Conservation (phyloP, 2,797 vertebrate species). For the Naso thynnoides region DNA sequence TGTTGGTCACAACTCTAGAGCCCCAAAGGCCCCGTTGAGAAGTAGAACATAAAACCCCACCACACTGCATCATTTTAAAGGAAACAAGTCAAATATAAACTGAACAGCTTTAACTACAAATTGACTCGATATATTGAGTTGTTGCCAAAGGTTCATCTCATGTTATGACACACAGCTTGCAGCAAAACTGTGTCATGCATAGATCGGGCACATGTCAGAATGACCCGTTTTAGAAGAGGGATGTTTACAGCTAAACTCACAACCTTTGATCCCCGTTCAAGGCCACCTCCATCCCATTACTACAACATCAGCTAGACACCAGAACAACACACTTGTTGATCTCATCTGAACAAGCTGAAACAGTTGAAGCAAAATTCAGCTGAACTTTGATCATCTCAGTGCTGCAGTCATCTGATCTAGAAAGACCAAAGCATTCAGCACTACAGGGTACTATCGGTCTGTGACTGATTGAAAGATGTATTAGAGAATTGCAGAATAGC, state of each 20-base stretch:
- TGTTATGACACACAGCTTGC: neutral
- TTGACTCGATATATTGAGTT: too few species aligned
- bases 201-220: neutral
- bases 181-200: neutral
- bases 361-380: neutral
- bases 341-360: neutral
- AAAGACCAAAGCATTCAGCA: too few species aligned
- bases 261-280: constrained; percentile 39
- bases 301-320: constrained; percentile 11
- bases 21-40: neutral
- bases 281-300: neutral
- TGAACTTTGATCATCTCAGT: neutral
- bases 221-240: constrained; percentile 25
- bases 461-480: too few species aligned
- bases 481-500: too few species aligned
- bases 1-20: neutral
- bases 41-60: neutral
- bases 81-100: constrained; percentile 5
- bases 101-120: too few species aligned
- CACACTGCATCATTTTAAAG: neutral
- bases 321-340: too few species aligned
- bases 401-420: neutral
- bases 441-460: too few species aligned
- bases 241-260: constrained; percentile 34
- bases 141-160: neutral